Conservation (phyloP, 2,797 vertebrate species). For the Fratercula arctica region DNA sequence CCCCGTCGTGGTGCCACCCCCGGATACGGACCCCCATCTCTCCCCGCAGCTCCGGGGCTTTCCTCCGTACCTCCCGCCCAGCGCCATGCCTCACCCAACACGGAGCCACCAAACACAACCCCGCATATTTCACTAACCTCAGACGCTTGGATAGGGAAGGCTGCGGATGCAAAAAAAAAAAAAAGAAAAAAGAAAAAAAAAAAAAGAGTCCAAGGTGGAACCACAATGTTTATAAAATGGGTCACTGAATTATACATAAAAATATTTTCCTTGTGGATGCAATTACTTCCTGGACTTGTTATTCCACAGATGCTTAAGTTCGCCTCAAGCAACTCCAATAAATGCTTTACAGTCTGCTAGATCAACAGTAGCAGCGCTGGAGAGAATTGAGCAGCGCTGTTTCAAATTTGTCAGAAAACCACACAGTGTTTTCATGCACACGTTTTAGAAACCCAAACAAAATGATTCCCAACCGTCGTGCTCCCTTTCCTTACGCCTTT, state of each 20-base stretch:
- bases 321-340: slow-evolving; percentile 32
- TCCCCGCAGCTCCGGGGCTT: background rate
- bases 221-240: slow-evolving; percentile 61
- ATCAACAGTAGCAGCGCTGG: slow-evolving; percentile 53
- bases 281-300: slow-evolving; percentile 62
- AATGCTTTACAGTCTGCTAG: slow-evolving; percentile 53
- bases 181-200: background rate
- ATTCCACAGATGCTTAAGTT: slow-evolving; percentile 43
- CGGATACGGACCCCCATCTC: fast-evolving
- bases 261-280: slow-evolving; percentile 66
- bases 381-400: slow-evolving; percentile 59
- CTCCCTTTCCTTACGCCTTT: background rate
- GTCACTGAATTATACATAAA: slow-evolving; percentile 67
- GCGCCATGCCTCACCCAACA: background rate
- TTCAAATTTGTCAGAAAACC: slow-evolving; percentile 73
- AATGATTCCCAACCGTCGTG: background rate
- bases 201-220: slow-evolving; percentile 36
- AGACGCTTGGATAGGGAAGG: background rate
- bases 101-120: background rate
- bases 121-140: background rate
- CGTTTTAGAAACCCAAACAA: slow-evolving; percentile 38
- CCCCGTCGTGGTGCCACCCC: background rate
- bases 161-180: background rate
- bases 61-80: background rate
- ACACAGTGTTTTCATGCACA: slow-evolving; percentile 23